Conservation (phyloP, 2,888 invertebrate species). For the Cheilosia soror region DNA sequence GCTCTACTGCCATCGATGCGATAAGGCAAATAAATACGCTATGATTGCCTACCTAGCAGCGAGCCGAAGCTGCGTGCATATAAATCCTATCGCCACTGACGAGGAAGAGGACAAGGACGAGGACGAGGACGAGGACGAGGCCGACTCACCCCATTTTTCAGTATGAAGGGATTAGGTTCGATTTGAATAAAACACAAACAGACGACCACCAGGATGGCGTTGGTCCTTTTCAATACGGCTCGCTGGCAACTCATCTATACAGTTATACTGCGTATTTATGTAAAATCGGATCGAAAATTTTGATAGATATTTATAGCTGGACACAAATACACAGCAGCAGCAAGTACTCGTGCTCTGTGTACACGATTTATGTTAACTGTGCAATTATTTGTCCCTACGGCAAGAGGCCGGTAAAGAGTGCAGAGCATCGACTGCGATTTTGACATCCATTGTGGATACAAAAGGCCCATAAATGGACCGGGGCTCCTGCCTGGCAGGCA, state of each 20-base stretch:
- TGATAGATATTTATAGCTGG: slow-evolving; percentile 66
- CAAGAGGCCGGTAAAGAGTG: slow-evolving; percentile 36
- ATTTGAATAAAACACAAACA: slow-evolving; percentile 52
- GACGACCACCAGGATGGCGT: not conserved
- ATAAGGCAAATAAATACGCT: slow-evolving; percentile 66
- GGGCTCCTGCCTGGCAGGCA: not conserved
- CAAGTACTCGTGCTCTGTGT: slow-evolving; percentile 7
- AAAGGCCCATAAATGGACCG: slow-evolving; percentile 25
- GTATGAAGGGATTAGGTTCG: slow-evolving; percentile 50
- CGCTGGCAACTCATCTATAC: not conserved
- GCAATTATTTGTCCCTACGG: slow-evolving; percentile 65
- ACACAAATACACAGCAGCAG: slow-evolving; percentile 2
- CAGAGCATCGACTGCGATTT: slow-evolving; percentile 40
- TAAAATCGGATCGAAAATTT: slow-evolving; percentile 56
- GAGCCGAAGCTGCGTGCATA: slow-evolving; percentile 28
- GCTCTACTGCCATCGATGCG: slow-evolving; percentile 40
- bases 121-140: not conserved
- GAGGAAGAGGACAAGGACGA: not conserved
- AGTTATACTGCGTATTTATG: slow-evolving; percentile 40
- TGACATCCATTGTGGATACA: slow-evolving; percentile 53
- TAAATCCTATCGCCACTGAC: slow-evolving; percentile 41
- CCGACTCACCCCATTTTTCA: slow-evolving; percentile 20
- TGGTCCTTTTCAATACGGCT: slow-evolving; percentile 19
- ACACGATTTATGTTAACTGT: slow-evolving; percentile 66
- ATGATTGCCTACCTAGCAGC: slow-evolving; percentile 51